Base-by-base conservation (phyloP, 2,888 invertebrate genomes). In the Isotomurus palustris region DNA sequence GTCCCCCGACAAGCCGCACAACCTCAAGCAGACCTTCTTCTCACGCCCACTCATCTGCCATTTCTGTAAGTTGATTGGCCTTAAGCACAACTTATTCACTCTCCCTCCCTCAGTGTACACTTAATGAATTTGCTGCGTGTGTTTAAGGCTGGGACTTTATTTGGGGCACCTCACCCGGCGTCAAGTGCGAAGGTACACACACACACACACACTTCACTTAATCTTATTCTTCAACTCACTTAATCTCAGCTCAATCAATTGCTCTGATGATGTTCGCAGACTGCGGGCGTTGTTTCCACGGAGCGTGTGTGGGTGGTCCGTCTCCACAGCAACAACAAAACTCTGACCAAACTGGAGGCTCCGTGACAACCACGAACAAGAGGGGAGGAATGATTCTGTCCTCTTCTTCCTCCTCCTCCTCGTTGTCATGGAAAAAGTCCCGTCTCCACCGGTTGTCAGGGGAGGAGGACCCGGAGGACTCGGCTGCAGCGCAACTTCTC, bases 81-180 rank as follows among this genome's bases (percentile, higher is more conserved):
- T 24, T 8, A 27, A 17, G 27, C 40, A 40, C 36, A 29, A 28
- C 19, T 38, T 14, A 38, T 14, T n/a, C 5, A 4, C 14, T 38
- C n/a, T 8, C 38, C 17, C 32, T 32, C 32, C 5, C 38, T 38
- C 5, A 14, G 14, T 8, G 14, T n/a, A 14, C 5, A 38, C 19
- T n/a, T 19, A 38, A 38, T 17, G 19, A 32, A 10, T 38, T 38
- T 35, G 45, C 12, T 22, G 27, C n/a, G 19, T 32, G 28, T 55
- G 36, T 50, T 60, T 53, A 49, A 82, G 83, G 83, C 75, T 78
- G 79, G 73, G 83, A 83, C 74, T 83, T 81, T 72, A 82, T 83
- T 67, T 83, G 82, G 82, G 83, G 83, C 49, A 77, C 78, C 57
- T 78, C 76, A 73, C 77, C 81, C 61, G 83, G 82, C 51, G 76